Percentiles rank a stretch among this genome's conserved stretches.
Conservation (phyloP, 2,113 vertebrate species). For the Shinisaurus crocodilurus region DNA sequence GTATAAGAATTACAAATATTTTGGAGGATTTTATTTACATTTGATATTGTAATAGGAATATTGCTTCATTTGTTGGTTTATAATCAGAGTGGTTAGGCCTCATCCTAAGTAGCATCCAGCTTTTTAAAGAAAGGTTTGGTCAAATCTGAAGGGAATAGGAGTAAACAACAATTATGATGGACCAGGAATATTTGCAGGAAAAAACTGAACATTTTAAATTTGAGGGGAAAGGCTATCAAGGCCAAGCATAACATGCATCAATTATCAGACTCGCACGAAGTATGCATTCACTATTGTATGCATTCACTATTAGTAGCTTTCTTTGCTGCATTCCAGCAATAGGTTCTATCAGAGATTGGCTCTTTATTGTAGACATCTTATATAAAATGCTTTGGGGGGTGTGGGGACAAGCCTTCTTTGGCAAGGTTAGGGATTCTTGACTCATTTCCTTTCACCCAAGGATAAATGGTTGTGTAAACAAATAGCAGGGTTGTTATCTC, state of each 20-base stretch:
- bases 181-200: not conserved
- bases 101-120: not conserved
- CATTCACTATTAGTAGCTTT: not conserved
- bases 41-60: not conserved
- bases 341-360: not conserved
- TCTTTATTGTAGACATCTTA: not conserved
- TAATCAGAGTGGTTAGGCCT: not conserved
- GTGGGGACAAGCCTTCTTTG: not conserved
- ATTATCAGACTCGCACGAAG: too few species aligned
- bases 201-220: not conserved
- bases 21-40: not conserved
- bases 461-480: not conserved
- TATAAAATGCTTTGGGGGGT: not conserved
- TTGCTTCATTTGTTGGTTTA: not conserved
- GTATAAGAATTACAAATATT: not conserved
- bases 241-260: not conserved
- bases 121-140: not conserved
- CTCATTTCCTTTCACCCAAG: not conserved
- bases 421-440: not conserved
- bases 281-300: too few species aligned
- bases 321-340: not conserved
- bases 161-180: not conserved
- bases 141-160: not conserved
- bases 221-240: not conserved
- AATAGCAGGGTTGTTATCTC: not conserved